phyloP scores from a whole-genome alignment of 2,797 vertebrate genomes.

The Myiotriccus ornatus region DNA sequence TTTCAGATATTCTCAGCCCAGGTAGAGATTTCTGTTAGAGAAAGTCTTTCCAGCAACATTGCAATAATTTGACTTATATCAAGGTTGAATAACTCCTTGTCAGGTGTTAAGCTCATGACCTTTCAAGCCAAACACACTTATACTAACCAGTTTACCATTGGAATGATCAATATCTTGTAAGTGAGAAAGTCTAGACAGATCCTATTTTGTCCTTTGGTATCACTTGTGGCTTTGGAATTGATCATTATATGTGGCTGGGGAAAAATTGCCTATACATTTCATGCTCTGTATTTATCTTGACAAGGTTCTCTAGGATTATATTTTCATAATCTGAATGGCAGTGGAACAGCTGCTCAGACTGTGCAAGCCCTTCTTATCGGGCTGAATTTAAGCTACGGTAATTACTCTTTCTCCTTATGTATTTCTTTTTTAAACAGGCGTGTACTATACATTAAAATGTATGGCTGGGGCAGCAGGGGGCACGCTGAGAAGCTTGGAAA shows the following conservation, averaged over 20 bases:
- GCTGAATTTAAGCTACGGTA: constrained; percentile 16
- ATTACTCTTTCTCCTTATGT: constrained; percentile 16
- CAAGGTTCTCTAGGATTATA: constrained; percentile 21
- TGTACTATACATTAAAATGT: constrained; percentile 44
- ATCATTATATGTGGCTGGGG: constrained; percentile 47
- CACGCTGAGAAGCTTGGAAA: constrained; percentile 1
- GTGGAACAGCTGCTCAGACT: constrained; percentile 15
- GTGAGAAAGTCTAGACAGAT: constrained; percentile 65
- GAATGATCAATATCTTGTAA: constrained; percentile 67
- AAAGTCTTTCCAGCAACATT: constrained; percentile 5
- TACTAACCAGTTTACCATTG: constrained; percentile 67
- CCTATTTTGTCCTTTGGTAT: constrained; percentile 69
- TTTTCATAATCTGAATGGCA: constrained; percentile 35
- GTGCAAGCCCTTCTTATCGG: not conserved
- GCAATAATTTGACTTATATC: constrained; percentile 60
- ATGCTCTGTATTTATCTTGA: constrained; percentile 24
- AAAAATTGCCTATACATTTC: constrained; percentile 52
- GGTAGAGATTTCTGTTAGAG: not conserved
- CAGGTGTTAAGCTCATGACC: constrained; percentile 59
- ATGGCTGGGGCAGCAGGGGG: not conserved
- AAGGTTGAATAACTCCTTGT: constrained; percentile 62
- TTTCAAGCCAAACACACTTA: constrained; percentile 60
- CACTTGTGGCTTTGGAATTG: constrained; percentile 61
- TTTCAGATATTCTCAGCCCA: not conserved
- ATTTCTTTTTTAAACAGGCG: constrained; percentile 56